Evolutionary conservation across 2,888 invertebrate genomes (phyloP), one percentile per base, ranked within the genome.

Genomic region (Cerceris ruficornis): DNA sequence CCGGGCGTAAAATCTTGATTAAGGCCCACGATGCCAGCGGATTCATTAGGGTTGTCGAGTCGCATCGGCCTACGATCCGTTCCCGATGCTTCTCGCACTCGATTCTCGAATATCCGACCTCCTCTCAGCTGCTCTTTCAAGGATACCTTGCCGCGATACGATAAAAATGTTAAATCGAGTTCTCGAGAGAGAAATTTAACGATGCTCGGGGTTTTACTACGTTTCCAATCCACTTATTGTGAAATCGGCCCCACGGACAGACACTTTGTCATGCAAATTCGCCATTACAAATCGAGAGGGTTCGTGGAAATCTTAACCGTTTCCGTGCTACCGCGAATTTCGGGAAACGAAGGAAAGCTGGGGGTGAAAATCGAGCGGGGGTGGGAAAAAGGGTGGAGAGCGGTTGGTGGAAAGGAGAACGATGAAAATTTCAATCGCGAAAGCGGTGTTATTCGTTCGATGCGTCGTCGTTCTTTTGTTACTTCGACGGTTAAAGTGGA

Each of bases 251-350:
- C 14, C 28, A 28, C 28, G 28, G 67, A 50, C 72, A 58, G 70
- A 72, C 58, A 76, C 77, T 85, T 86, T 86, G 75, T 84, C 82
- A 84, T 85, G 85, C 66, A 85, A 79, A 85, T 85, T 72, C 74
- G 54, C 46, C 65, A 60, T 75, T 76, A 77, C 68, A 80, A 28
- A 80, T 69, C 66, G 65, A 49, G 50, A 28, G 43, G 11, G 55
- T 55, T 68, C 58, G 64, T 71, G 66, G 75, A 78, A 86, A 83
- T 78, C 71, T 78, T 71, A 77, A 81, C 77, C 68, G 46, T 17
- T 39, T 13, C 4, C 50, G 52, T 17, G 28, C 28, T 55, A 46
- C 49, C 59, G 49, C 46, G 28, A 69, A 72, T 62, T 66, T 77
- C 73, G 42, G 59, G 57, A 39, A 11, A 52, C 41, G n/a, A 67